Evolutionary conservation across 2,113 vertebrate species (phyloP), one percentile per base, ranked within the genome.

Genomic region (Sphaerodactylus townsendi): DNA sequence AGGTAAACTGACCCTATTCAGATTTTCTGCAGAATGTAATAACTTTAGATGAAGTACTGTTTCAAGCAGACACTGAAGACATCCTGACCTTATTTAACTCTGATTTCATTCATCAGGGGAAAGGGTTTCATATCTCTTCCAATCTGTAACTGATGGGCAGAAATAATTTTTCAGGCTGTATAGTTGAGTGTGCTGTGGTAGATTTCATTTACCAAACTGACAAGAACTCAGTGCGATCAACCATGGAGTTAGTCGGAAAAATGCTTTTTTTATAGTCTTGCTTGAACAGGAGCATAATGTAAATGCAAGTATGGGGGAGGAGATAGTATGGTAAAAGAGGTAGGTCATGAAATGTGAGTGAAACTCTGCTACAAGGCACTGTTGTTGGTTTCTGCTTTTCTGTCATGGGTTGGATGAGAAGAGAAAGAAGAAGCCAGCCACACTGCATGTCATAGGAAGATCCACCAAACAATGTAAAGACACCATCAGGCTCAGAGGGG

Each of bases 171-270:
- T 92, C 41, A 88, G 90, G 87, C 81, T 86, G 3, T 90, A 88
- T 68, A 90, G 87, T 80, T 82, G 86, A 90, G 56, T 87, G 76
- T 0, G 0, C 79, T 83, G 28, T 89, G 77, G 87, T 90, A 88
- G 87, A 92, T 91, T 94, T 88, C 77, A 88, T 93, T 93, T 92
- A 87, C 92, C 83, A 88, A 66, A 44, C 30, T 93, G 92, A 90
- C 88, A 92, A 86, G 86, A 92, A 81, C 81, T 90, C 71, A 86
- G 87, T 65, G 77, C 90, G 84, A 79, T 92, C 86, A 91, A 66
- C 87, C 79, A 79, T 74, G 65, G 79, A 84, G 76, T 44, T 86
- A 88, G 73, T 41, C 84, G 75, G 83, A 86, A 72, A 93, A 93
- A 85, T 90, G 86, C 79, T 93, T 92, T 90, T 21, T 92, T 91